Evolutionary conservation across 2,888 invertebrate species (phyloP).

Genomic region (Lypha dubia): DNA sequence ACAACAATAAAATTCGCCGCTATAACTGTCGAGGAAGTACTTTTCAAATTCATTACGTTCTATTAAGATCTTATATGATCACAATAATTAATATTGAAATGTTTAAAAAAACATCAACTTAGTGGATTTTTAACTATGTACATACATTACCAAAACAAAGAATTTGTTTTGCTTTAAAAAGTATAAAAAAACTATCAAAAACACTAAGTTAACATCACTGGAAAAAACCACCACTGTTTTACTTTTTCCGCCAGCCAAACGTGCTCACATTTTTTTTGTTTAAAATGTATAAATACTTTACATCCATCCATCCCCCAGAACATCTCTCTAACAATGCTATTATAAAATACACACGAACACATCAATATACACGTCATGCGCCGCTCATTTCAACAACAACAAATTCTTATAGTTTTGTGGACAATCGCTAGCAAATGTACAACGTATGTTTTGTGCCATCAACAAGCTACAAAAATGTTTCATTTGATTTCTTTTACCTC

Average conservation of each 20-base stretch:
- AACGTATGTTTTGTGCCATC: constrained; percentile 37
- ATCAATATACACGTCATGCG: constrained; percentile 39
- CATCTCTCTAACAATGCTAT: constrained; percentile 4
- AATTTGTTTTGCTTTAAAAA: background rate
- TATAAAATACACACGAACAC: constrained; percentile 12
- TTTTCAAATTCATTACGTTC: no score
- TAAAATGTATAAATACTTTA: no score
- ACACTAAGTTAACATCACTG: background rate
- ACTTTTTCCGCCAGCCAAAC: background rate
- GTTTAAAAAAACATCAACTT: no score
- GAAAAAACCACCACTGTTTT: constrained; percentile 18
- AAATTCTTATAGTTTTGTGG: constrained; percentile 36
- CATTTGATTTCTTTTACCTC: background rate
- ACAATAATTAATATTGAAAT: no score
- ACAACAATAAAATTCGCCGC: no score
- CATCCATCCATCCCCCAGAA: background rate
- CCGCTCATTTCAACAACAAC: constrained; percentile 30
- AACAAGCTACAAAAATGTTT: constrained; percentile 63
- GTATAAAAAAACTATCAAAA: no score
- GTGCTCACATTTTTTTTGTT: constrained; percentile 25
- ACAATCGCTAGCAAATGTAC: constrained; percentile 13
- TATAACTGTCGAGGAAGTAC: no score
- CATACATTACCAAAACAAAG: no score
- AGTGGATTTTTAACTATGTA: no score
- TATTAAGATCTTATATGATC: no score